Evolutionary conservation across 2,113 vertebrate genomes (phyloP).

Genomic region (Rana temporaria): DNA sequence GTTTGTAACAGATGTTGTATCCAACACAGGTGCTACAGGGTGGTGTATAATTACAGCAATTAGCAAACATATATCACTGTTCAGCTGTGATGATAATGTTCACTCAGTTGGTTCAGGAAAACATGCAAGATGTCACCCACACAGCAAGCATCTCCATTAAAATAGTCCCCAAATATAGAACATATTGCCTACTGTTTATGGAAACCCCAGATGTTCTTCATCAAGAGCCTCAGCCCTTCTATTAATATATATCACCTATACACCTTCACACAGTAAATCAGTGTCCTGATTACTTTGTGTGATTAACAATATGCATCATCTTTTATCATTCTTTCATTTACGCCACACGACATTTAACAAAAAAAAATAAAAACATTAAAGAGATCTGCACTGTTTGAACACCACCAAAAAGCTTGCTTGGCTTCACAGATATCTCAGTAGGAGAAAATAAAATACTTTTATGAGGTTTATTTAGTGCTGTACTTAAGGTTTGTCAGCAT

Average conservation of each 20-base stretch:
- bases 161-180: constrained; percentile 29
- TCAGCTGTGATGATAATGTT: constrained; percentile 36
- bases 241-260: constrained; percentile 8
- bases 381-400: too few species aligned
- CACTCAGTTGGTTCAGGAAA: constrained; percentile 28
- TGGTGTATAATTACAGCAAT: constrained; percentile 48
- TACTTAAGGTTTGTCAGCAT: neutral
- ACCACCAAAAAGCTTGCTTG: too few species aligned
- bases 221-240: constrained; percentile 11
- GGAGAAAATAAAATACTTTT: neutral
- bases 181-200: constrained; percentile 2
- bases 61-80: constrained; percentile 42
- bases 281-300: too few species aligned
- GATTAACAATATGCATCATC: too few species aligned
- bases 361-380: too few species aligned
- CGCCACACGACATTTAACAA: too few species aligned
- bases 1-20: constrained; percentile 12
- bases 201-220: constrained; percentile 36
- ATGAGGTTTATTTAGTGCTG: neutral
- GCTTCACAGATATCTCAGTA: too few species aligned
- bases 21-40: constrained; percentile 40
- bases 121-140: constrained; percentile 17
- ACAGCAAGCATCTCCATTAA: constrained; percentile 35
- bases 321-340: too few species aligned
- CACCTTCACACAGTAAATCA: neutral